Evolutionary conservation across 2,113 vertebrate species (phyloP).

Genomic region (Neotoma lepida): DNA sequence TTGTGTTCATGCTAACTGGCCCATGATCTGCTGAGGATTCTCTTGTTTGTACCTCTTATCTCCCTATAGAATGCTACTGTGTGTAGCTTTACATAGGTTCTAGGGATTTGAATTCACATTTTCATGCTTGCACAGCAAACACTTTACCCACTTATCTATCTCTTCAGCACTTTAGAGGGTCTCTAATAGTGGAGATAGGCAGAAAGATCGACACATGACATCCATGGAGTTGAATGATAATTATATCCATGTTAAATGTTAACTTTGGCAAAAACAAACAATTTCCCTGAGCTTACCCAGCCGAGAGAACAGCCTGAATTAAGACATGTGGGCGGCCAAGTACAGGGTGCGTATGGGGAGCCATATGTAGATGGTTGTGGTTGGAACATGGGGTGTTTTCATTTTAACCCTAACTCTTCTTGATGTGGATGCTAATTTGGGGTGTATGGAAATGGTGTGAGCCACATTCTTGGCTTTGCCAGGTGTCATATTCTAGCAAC

Average conservation of each 20-base stretch:
- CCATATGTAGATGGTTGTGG: constrained; percentile 3
- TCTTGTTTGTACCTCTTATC: neutral
- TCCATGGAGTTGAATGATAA: constrained; percentile 21
- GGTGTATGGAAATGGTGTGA: neutral
- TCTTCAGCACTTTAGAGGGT: neutral
- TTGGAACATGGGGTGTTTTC: constrained; percentile 46
- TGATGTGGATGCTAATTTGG: constrained; percentile 38
- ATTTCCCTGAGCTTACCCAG: constrained; percentile 44
- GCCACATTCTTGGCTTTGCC: neutral
- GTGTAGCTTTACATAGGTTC: neutral
- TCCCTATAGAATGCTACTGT: neutral
- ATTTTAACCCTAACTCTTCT: constrained; percentile 53
- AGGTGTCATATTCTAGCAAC: neutral
- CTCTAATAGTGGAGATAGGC: neutral
- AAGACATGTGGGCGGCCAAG: constrained; percentile 37
- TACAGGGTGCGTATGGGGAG: neutral
- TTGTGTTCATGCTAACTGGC: neutral
- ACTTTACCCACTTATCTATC: neutral
- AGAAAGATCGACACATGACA: neutral
- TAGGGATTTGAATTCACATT: neutral
- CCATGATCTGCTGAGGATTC: neutral
- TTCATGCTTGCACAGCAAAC: neutral
- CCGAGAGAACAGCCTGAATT: constrained; percentile 58
- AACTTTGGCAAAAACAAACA: constrained; percentile 65
- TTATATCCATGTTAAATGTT: constrained; percentile 62